phyloP scores from a whole-genome alignment of 2,797 vertebrate genomes.

The Selene dorsalis region DNA sequence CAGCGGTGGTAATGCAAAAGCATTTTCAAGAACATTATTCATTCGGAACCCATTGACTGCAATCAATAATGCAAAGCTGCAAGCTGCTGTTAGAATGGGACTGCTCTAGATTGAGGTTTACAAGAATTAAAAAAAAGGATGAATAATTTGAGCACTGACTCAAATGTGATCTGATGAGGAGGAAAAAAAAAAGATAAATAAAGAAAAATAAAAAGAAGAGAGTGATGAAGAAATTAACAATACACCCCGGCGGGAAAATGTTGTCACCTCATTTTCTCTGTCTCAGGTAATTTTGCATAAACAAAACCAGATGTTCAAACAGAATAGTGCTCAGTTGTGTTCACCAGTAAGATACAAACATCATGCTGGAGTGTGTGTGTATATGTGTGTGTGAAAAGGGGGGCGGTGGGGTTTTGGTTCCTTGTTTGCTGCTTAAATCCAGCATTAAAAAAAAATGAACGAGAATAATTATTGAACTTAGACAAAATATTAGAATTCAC shows the following conservation, averaged over 20 bases:
- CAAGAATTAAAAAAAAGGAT: conserved; percentile 34
- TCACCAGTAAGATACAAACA: conserved; percentile 39
- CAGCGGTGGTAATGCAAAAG: conserved; percentile 10
- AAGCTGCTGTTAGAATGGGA: conserved; percentile 22
- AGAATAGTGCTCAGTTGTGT: conserved; percentile 22
- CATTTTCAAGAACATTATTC: conserved; percentile 65
- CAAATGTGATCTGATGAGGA: conserved; percentile 43
- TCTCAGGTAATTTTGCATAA: conserved; percentile 60
- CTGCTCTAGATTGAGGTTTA: conserved; percentile 31
- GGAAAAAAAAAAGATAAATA: conserved; percentile 3
- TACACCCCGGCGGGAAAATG: conserved; percentile 24
- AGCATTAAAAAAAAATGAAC: conserved; percentile 36
- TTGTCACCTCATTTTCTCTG: conserved; percentile 45
- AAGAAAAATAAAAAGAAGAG: conserved; percentile 26
- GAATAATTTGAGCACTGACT: conserved; percentile 58
- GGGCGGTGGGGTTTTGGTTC: not conserved
- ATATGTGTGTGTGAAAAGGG: not conserved
- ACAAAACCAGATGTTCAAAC: conserved; percentile 69
- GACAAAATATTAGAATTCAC: conserved; percentile 43
- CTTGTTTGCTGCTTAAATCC: conserved; percentile 39
- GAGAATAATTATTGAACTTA: conserved; percentile 53
- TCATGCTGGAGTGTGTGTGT: not conserved
- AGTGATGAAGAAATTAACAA: conserved; percentile 51
- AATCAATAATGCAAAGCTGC: conserved; percentile 69
- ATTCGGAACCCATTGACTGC: conserved; percentile 63